Base-by-base conservation (phyloP, 2,888 invertebrate genomes). In the Polyommatus icarus region DNA sequence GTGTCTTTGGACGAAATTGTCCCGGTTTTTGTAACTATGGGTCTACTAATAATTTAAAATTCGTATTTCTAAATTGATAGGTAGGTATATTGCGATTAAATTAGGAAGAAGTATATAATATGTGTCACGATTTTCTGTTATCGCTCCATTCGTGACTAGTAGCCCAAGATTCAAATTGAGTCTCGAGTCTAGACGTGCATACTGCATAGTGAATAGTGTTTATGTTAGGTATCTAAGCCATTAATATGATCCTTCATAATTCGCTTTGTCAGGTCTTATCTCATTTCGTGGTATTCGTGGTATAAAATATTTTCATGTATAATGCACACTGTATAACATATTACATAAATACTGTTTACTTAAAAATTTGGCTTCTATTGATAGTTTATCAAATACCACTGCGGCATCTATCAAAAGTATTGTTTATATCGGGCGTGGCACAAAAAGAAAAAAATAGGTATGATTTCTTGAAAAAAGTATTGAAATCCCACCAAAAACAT, bases 61-160 rank as follows among this genome's bases (percentile, higher is more conserved):
- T 18, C 54, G 15, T 24, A 61, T 24, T 24, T 61, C 61, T 54
- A 20, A 61, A 61, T 61, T 61, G 24, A 61, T 61, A 61, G 10
- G 3, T 24, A 61, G n/a, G n/a, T 61, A 61, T 24, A 24, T 61
- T 71, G 32, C 40, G 71, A 40, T 20, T 40, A 40, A 72, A 40
- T 72, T 40, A 72, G 12, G 71, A 32, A 29, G 24, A 20, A 36
- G 7, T n/a, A 0, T 15, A 8, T 40, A 7, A 8, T 40, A 7
- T 75, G 75, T 75, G 75, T 75, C 50, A 24, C 20, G 50, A 29
- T 20, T 24, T 54, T 54, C 54, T 75, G 54, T 75, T 40, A 72
- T 75, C 75, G 24, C 24, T 46, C 46, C 8, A n/a, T 73, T 46
- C 73, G 73, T 75, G 50, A 75, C 75, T 54, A 24, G 54, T 54